These are phyloP conservation scores for Epinotia demarniana DNA, from an alignment of 2,888 invertebrate genomes.

Conservation along the genomic window DNA sequence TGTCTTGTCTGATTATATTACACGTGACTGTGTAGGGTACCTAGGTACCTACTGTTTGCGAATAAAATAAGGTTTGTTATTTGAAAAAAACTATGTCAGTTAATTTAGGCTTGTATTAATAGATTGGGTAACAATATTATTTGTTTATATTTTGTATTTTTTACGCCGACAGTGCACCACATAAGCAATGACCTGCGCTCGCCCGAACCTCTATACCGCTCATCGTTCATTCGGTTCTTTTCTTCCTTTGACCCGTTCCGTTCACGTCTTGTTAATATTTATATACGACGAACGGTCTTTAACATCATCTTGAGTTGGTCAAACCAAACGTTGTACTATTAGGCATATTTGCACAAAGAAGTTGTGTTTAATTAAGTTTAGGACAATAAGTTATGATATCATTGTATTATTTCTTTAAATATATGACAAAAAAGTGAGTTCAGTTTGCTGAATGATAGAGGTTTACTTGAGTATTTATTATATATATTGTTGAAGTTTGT, in stretches of 20 bases:
- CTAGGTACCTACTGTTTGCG: neutral
- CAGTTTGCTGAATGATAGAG: constrained; percentile 85
- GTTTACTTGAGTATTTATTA: constrained; percentile 85
- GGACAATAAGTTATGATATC: constrained; percentile 85
- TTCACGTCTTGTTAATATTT: constrained; percentile 45
- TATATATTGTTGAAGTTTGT: constrained; percentile 86
- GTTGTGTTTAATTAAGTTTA: constrained; percentile 85
- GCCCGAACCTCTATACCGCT: constrained; percentile 37
- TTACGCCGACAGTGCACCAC: neutral
- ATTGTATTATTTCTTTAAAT: constrained; percentile 81
- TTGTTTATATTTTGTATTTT: neutral
- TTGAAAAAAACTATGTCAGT: neutral
- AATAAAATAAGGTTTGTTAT: neutral
- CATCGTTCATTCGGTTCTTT: constrained; percentile 47
- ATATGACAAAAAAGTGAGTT: constrained; percentile 85
- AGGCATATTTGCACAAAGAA: constrained; percentile 85
- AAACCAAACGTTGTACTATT: constrained; percentile 82
- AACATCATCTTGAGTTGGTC: constrained; percentile 66
- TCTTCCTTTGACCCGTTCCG: constrained; percentile 46
- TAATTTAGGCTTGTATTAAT: neutral
- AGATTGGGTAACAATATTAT: neutral
- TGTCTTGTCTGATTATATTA: neutral
- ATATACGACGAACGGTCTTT: constrained; percentile 46
- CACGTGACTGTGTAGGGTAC: neutral
- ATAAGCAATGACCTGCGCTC: neutral